These are phyloP conservation scores for Pristiophorus japonicus DNA, from an alignment of 2,113 vertebrate genomes.

Conservation along the genomic window DNA sequence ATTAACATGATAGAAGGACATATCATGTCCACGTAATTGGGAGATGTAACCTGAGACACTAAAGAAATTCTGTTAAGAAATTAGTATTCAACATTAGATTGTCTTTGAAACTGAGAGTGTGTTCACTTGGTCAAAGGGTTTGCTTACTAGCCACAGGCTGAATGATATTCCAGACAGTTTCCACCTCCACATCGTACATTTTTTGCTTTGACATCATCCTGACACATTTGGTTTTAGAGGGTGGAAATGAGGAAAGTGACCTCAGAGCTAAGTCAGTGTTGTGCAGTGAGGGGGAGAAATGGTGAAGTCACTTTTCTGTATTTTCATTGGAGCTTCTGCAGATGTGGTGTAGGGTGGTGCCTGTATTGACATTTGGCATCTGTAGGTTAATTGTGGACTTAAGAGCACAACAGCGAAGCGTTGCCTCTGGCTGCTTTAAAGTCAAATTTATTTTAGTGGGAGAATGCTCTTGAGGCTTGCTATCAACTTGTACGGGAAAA, in stretches of 20 bases:
- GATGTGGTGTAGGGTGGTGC: conserved; percentile 24
- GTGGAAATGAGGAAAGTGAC: background rate
- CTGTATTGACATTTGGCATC: background rate
- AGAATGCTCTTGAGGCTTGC: background rate
- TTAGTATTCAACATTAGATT: background rate
- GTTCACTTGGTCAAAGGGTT: background rate
- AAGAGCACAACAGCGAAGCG: background rate
- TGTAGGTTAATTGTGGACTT: background rate
- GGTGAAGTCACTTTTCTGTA: background rate
- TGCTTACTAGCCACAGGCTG: background rate
- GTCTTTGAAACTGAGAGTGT: background rate
- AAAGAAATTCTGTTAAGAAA: background rate
- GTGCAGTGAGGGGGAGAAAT: background rate
- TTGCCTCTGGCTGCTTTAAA: background rate
- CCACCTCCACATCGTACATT: background rate
- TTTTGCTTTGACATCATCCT: conserved; percentile 1
- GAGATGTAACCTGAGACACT: background rate
- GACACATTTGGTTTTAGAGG: background rate
- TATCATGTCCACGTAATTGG: background rate
- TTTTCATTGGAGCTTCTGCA: background rate
- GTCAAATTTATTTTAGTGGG: background rate
- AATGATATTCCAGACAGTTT: background rate
- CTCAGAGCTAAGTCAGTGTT: background rate
- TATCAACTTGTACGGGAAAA: background rate
- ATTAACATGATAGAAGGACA: background rate